A percentile compares a stretch with the other conserved stretches of the same genome.
These are phyloP conservation scores for Dasyurus viverrinus DNA, from an alignment of 2,113 vertebrate species.

Conservation along the genomic window DNA sequence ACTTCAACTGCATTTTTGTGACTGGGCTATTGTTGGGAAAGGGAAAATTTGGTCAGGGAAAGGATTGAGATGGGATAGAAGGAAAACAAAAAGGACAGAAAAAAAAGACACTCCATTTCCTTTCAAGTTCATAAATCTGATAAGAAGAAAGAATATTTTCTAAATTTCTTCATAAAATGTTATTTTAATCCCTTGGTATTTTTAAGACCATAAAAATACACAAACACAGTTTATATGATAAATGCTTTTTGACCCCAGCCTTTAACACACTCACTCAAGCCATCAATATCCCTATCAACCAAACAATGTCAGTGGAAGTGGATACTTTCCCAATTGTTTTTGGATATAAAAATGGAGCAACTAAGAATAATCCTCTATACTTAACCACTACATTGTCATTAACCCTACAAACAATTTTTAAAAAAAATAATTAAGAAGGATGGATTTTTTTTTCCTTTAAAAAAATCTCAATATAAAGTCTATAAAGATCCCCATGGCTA, in stretches of 20 bases:
- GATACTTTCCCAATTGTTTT: neutral
- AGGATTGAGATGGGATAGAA: neutral
- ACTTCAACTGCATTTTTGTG: neutral
- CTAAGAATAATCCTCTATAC: neutral
- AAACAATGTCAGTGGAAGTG: neutral
- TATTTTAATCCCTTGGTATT: slow-evolving; percentile 38
- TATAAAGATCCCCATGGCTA: neutral
- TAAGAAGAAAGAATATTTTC: neutral
- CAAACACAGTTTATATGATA: slow-evolving; percentile 25
- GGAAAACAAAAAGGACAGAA: neutral
- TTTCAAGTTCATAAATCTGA: slow-evolving; percentile 23
- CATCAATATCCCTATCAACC: slow-evolving; percentile 21
- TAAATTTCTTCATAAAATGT: neutral
- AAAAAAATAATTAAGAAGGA: slow-evolving; percentile 17
- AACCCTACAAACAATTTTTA: neutral
- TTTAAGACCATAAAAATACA: slow-evolving; percentile 8
- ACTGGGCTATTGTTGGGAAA: neutral
- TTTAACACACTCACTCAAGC: neutral
- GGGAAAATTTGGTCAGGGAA: neutral
- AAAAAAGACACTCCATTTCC: neutral
- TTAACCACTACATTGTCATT: neutral
- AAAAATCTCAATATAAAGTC: neutral
- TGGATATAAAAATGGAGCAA: slow-evolving; percentile 41
- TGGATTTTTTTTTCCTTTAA: neutral
- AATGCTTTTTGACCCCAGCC: neutral